Evolutionary conservation across 2,113 vertebrate genomes (phyloP).

Genomic region (Trematomus loennbergii): DNA sequence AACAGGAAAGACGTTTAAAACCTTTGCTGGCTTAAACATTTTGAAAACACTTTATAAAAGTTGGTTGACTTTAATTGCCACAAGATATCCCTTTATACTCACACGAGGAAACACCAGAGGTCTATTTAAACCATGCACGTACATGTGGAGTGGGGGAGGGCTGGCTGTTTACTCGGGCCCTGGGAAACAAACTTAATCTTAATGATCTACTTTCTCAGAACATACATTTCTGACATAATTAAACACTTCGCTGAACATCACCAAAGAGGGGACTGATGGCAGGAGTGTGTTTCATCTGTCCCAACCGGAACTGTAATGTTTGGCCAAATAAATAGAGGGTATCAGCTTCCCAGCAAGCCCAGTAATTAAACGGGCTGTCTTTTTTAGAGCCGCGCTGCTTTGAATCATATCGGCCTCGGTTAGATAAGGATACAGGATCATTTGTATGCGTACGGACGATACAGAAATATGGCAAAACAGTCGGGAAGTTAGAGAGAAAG

Average conservation of each 20-base stretch:
- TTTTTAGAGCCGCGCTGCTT: conserved; percentile 52
- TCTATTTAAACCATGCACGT: background rate
- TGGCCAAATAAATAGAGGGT: conserved; percentile 78
- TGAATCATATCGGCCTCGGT: conserved; percentile 62
- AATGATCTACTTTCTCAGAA: conserved; percentile 68
- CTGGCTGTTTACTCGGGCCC: conserved; percentile 28
- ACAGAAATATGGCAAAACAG: conserved; percentile 17
- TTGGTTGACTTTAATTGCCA: conserved; percentile 7
- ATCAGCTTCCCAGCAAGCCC: conserved; percentile 70
- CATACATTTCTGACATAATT: conserved; percentile 76
- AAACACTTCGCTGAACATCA: conserved; percentile 69
- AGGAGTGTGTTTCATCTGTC: conserved; percentile 63
- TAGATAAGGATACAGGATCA: conserved; percentile 61
- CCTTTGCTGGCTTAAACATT: conserved; percentile 14
- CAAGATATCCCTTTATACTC: background rate
- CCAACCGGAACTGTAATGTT: conserved; percentile 66
- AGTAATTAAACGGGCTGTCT: conserved; percentile 75
- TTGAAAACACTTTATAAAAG: conserved; percentile 20
- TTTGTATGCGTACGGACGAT: conserved; percentile 51
- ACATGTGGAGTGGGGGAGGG: conserved; percentile 11
- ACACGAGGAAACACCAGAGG: conserved; percentile 4
- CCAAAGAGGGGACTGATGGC: conserved; percentile 58
- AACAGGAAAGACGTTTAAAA: conserved; percentile 45
- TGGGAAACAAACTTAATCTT: conserved; percentile 56
- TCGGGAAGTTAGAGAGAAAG: background rate